Base-by-base conservation (phyloP, 2,888 invertebrate species). In the Aromia moschata region DNA sequence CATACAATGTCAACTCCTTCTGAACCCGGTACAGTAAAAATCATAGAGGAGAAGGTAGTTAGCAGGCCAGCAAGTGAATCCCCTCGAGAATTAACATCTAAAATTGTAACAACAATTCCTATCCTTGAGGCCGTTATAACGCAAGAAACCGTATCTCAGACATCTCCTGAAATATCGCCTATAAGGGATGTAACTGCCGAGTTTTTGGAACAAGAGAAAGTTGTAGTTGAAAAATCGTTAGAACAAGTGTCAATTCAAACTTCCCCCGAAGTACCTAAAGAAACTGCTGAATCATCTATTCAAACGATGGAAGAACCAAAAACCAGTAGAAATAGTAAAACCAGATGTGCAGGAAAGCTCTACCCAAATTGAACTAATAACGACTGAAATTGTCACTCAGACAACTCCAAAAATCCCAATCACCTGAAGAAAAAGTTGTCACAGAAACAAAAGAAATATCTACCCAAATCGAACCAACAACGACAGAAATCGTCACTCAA, bases 161-260 rank as follows among this genome's bases (percentile, higher is more conserved):
- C 87, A 1, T 86, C 87, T 9, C 87, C 87, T 2, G 84, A 88
- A 76, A 88, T 87, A 1, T 86, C 87, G 9, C 87, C 87, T 2
- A 84, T 85, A 71, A 65, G 74, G 11, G 53, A 58, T 49, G n/a
- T 47, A 38, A 63, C 51, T 10, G 43, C 60, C 10, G 59, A 60
- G 33, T 72, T 73, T 52, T 61, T 69, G 31, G 80, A 82, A 64
- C 77, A 72, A 33, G 81, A 82, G 62, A 80, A 80, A 59, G 58
- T 71, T 20, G 77, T 77, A 64, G 78, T 79, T 30, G 80, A 81
- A 51, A 63, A 82, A 37, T 44, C 64, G 0, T 15, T 55, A n/a
- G 72, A 73, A 65, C 69, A 65, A 37, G 64, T 77, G 67, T 82
- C 83, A 61, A 76, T 83, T 30, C 87, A 87, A 75, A 86, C 86